Conservation (phyloP, 2,797 vertebrate genomes). For the Semaprochilodus insignis region DNA sequence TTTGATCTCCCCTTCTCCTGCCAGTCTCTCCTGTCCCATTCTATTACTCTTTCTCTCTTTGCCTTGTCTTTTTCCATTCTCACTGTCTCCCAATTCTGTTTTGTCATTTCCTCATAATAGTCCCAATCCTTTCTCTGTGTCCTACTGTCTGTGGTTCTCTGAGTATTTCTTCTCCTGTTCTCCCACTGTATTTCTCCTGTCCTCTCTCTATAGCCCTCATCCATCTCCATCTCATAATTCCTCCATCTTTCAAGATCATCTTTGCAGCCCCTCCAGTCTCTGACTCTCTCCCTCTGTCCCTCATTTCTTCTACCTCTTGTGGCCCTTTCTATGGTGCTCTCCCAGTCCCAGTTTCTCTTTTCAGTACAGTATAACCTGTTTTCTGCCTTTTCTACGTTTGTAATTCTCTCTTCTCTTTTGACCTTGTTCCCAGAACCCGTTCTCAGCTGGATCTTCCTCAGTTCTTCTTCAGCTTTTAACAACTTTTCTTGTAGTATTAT, state of each 20-base stretch:
- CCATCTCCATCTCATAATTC: conserved; percentile 41
- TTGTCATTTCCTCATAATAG: conserved; percentile 17
- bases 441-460: conserved; percentile 76
- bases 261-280: conserved; percentile 67
- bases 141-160: conserved; percentile 12
- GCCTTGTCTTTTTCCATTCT: conserved; percentile 39
- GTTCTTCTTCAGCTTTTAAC: conserved; percentile 72
- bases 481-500: conserved; percentile 81
- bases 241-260: conserved; percentile 60
- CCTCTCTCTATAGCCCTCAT: not conserved
- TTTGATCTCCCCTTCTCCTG: conserved; percentile 7
- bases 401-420: conserved; percentile 41
- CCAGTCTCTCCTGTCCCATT: conserved; percentile 37
- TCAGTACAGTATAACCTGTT: conserved; percentile 44
- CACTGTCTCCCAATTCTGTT: conserved; percentile 26
- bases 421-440: conserved; percentile 49
- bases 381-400: conserved; percentile 36
- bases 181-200: conserved; percentile 13
- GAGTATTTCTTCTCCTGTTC: not conserved
- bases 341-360: conserved; percentile 27
- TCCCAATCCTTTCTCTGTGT: not conserved
- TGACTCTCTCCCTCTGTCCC: conserved; percentile 45
- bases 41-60: not conserved
- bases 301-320: conserved; percentile 47
- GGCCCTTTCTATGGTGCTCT: conserved; percentile 38